Percentiles rank a stretch among this genome's conserved stretches.
Conservation (phyloP, 2,113 vertebrate species). For the Pseudopodoces humilis region DNA sequence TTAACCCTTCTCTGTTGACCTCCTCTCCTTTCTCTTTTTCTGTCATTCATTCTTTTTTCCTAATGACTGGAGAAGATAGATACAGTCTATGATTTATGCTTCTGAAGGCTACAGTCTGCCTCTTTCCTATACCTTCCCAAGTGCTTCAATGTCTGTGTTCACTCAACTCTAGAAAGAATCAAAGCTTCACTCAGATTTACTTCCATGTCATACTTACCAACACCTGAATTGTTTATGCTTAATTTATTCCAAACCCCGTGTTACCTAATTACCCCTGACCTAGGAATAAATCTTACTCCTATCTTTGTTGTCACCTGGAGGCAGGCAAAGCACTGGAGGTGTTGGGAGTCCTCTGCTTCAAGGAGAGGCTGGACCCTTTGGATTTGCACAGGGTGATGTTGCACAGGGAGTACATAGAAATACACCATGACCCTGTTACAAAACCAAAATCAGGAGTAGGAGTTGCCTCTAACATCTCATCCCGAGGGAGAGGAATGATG, state of each 20-base stretch:
- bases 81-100: background rate
- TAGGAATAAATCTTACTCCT: background rate
- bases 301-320: background rate
- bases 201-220: background rate
- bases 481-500: rapidly evolving
- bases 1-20: slow-evolving; percentile 37
- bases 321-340: background rate
- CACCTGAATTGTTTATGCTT: background rate
- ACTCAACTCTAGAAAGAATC: background rate
- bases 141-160: background rate
- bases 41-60: slow-evolving; percentile 28
- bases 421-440: rapidly evolving
- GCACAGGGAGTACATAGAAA: background rate
- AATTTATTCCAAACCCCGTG: background rate
- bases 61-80: slow-evolving; percentile 14
- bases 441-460: background rate
- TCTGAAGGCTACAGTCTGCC: background rate
- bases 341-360: background rate
- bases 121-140: background rate
- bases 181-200: slow-evolving; percentile 18
- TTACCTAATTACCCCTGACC: background rate
- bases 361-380: background rate
- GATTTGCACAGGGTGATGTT: background rate
- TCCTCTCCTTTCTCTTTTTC: slow-evolving; percentile 46
- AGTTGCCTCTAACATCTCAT: background rate